These are phyloP conservation scores for Pseudoatta argentina DNA, from an alignment of 1,140 invertebrate species.

Conservation along the genomic window DNA sequence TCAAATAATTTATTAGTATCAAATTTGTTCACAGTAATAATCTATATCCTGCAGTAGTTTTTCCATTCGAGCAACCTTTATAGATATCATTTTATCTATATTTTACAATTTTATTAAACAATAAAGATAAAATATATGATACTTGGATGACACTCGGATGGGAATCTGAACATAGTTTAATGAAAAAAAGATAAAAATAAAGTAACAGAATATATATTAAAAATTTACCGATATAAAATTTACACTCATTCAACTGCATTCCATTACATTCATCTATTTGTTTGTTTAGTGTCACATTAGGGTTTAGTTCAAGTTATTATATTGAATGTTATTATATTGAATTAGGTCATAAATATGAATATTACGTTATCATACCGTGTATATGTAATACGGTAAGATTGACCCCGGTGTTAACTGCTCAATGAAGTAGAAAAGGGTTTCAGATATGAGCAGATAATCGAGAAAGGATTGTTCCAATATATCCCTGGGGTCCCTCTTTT, in stretches of 20 bases:
- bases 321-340: background rate
- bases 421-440: conserved; percentile 44
- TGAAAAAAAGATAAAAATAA: too few species aligned
- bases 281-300: background rate
- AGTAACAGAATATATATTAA: too few species aligned
- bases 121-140: too few species aligned
- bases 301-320: background rate
- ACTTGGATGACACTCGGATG: too few species aligned
- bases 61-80: too few species aligned
- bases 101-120: too few species aligned
- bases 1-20: background rate
- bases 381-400: conserved; percentile 25
- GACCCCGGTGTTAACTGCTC: conserved; percentile 14
- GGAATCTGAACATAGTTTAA: too few species aligned
- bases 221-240: too few species aligned
- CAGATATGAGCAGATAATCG: conserved; percentile 46
- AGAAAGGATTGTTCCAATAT: conserved; percentile 59
- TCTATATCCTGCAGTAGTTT: background rate
- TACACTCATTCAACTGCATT: too few species aligned
- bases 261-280: background rate
- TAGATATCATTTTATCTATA: too few species aligned
- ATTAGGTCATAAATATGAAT: conserved; percentile 12
- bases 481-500: conserved; percentile 17
- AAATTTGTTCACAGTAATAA: background rate
- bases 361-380: background rate